Base-by-base conservation (phyloP, 2,888 invertebrate genomes). In the Megastigmus dorsalis region DNA sequence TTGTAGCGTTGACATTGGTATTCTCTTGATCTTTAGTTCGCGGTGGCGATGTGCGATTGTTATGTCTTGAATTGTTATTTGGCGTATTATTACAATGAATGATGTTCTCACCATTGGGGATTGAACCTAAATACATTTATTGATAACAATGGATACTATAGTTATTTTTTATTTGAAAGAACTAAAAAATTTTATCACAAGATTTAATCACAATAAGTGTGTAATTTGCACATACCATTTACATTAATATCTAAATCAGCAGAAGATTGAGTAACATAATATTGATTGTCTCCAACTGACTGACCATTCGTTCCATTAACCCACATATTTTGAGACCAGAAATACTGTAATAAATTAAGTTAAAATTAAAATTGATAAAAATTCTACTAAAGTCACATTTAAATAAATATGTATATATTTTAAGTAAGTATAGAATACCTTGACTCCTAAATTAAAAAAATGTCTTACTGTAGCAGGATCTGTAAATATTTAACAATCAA, bases 361-460 rank as follows among this genome's bases (percentile, higher is more conserved):
- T 15, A 43, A 62, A 52, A 67, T 30, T 41, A 33, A 13, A 48
- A 5, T 57, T 52, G 26, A 23, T 63, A 45, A 55, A 54, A 41
- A 63, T 23, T 15, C 30, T 13, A 57, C 5, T 9, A 36, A 20
- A 38, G n/a, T n/a, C n/a, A n/a, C n/a, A 43, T 13, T 30, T 48
- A 18, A 62, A 13, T n/a, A 26, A 45, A n/a, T 63, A 9, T 52
- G 23, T 52, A 13, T 45, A 36, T n/a, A 30, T 36, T 70, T 41
- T 7, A 52, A 54, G 38, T 78, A 36, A 20, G 2, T 59, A 36
- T n/a, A n/a, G n/a, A n/a, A 23, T 78, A 85, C 85, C 75, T 93
- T 92, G 79, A 92, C 88, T 80, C 93, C 93, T 82, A 93, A 87
- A 85, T 93, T 93, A 88, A 91, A 93, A 87, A 92, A 93, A 84